Evolutionary conservation across 2,888 invertebrate species (phyloP), one percentile per base, ranked within the genome.

Genomic region (Platycnemis pennipes): DNA sequence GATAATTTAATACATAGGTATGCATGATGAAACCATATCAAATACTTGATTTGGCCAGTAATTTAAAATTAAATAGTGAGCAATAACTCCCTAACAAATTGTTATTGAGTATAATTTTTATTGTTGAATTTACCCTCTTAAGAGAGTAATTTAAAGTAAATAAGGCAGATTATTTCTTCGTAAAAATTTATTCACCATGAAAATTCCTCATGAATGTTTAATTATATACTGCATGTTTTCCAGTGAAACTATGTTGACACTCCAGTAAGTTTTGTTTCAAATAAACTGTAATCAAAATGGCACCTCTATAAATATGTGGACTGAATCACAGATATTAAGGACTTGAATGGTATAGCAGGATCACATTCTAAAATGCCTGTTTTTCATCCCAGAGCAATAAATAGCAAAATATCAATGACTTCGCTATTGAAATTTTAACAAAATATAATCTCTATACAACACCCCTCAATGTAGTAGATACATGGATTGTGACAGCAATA

Each of bases 371-470:
- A 37, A 53, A 1, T 26, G 63, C 13, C 49, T 63, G 13, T 63
- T 63, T 42, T 42, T 44, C 22, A 63, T 53, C 91, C 63, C 91
- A 91, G 91, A 91, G 63, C 37, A 91, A 63, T 91, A 91, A 91
- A 91, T 91, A 91, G 91, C 91, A 91, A 91, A 91, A 91, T 91
- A 91, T 91, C 63, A 44, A 63, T 26, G 26, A n/a, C 44, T n/a
- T 91, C 63, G 26, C 91, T 91, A 63, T 91, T 91, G 91, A 63
- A 91, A 46, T 45, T 2, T 87, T 87, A 87, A 87, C 87, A 87
- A 91, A 91, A 91, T 91, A 91, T 91, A 91, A 91, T 91, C 91
- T 91, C 91, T 91, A 63, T 44, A 63, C 19, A 44, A 63, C 42
- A 56, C n/a, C 63, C 69, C 63, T 42, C 22, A 77, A 37, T 37